Conservation (phyloP, 2,888 invertebrate genomes). For the Polymixis lichenea region DNA sequence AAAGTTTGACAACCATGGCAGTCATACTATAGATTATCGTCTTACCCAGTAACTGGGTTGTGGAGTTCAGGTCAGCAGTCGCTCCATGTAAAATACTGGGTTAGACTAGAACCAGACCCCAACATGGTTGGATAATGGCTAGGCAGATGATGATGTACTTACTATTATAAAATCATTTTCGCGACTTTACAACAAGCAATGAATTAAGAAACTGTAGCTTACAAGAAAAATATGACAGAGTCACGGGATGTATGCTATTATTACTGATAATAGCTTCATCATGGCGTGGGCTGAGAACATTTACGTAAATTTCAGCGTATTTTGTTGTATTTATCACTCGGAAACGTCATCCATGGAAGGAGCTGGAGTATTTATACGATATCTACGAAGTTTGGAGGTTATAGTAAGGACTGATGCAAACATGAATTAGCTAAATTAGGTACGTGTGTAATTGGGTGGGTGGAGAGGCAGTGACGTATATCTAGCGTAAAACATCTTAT, state of each 20-base stretch:
- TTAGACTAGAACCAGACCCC: no score
- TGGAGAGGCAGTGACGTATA: not conserved
- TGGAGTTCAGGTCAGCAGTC: no score
- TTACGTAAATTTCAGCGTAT: slow-evolving; percentile 25
- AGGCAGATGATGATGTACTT: no score
- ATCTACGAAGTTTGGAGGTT: slow-evolving; percentile 16
- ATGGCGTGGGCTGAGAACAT: slow-evolving; percentile 44
- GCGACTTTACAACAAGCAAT: not conserved
- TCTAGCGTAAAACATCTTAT: not conserved
- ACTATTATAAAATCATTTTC: slow-evolving; percentile 14
- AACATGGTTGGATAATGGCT: no score
- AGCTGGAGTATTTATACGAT: slow-evolving; percentile 32
- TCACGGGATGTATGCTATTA: slow-evolving; percentile 43
- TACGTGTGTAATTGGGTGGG: not conserved
- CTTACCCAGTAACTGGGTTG: no score
- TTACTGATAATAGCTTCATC: slow-evolving; percentile 59
- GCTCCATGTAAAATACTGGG: no score
- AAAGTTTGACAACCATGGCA: no score
- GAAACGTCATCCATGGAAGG: slow-evolving; percentile 43
- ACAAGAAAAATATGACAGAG: slow-evolving; percentile 15
- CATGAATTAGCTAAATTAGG: not conserved
- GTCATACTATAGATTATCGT: no score
- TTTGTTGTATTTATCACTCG: slow-evolving; percentile 37
- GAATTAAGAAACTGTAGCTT: slow-evolving; percentile 2
- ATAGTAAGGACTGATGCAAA: slow-evolving; percentile 12